phyloP scores from a whole-genome alignment of 2,797 vertebrate genomes.

The Sphenodon punctatus region DNA sequence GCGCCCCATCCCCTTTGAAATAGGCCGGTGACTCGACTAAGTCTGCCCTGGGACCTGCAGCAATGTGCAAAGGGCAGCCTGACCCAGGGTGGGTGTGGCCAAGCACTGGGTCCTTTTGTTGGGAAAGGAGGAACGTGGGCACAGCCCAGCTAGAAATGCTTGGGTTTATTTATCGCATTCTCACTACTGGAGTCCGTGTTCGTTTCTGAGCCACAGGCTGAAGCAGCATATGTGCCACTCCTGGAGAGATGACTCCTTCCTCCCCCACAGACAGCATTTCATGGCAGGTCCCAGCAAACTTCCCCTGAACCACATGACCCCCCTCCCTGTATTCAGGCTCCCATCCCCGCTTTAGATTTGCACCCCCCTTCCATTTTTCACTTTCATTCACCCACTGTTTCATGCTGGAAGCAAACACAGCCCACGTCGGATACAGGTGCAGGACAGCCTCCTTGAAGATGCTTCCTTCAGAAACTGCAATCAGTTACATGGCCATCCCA shows the following conservation, averaged over 20 bases:
- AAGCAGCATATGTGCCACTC: accelerated
- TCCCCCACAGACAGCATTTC: accelerated
- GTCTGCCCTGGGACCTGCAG: not conserved
- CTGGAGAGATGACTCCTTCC: accelerated
- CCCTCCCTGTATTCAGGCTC: not conserved
- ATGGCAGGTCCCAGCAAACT: accelerated
- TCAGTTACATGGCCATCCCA: too few relatives aligned
- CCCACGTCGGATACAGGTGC: too few relatives aligned
- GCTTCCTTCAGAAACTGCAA: too few relatives aligned
- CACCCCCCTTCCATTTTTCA: accelerated
- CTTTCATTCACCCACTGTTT: not conserved
- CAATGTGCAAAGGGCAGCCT: not conserved
- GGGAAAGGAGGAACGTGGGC: not conserved
- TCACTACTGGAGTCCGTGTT: not conserved
- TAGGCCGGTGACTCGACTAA: not conserved
- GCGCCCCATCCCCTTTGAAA: not conserved
- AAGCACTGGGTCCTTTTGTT: accelerated
- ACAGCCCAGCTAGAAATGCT: constrained; percentile 23
- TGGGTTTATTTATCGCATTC: constrained; percentile 45
- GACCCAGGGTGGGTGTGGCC: not conserved
- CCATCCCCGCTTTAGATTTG: not conserved
- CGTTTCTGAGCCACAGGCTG: not conserved
- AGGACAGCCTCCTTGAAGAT: too few relatives aligned
- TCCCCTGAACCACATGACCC: not conserved
- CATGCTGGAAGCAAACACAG: too few relatives aligned